Base-by-base conservation (phyloP, 2,113 vertebrate species). In the Chloropsis cyanopogon region DNA sequence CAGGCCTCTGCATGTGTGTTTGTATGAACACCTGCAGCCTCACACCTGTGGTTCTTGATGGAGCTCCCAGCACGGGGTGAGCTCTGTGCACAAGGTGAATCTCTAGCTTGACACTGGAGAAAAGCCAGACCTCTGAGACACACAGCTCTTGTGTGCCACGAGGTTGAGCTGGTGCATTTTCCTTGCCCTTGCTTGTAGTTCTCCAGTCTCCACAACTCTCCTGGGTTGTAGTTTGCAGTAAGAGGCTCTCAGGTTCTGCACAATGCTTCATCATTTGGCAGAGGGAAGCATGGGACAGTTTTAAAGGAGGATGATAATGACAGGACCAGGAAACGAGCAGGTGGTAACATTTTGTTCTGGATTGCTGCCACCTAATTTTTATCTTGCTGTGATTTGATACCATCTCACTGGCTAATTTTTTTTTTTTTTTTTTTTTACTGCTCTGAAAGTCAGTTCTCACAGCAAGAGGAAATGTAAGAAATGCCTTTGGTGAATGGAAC, bases 311-410 rank as follows among this genome's bases (percentile, higher is more conserved):
- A 4, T 25, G 28, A 42, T 52, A 92, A 46, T n/a, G 39, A 24
- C 41, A 37, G 31, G 47, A 37, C 35, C 41, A 71, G 52, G 72
- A 86, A 60, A 44, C 0, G 2, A 82, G 49, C 63, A 72, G 63
- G 49, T 71, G 46, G 35, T 56, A 89, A 87, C 18, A 16, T 53
- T 73, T 83, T 68, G 28, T 46, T 86, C 68, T 81, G 68, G 68
- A 28, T 93, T 49, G 28, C 35, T 82, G 86, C 64, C 80, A 71
- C 39, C 16, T 52, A 33, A 31, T 23, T 84, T 70, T 72, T 71
- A 42, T 80, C 49, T 79, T 56, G n/a, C 50, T 80, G 39, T 66
- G 64, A 75, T 83, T 95, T 81, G 77, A n/a, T 93, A 47, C 11
- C 21, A 11, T 50, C 28, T 78, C 56, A 35, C 37, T 69, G 23